Percentiles rank a stretch among this genome's conserved stretches.
Evolutionary conservation across 2,797 vertebrate genomes (phyloP).

Genomic region (Pristis pectinata): DNA sequence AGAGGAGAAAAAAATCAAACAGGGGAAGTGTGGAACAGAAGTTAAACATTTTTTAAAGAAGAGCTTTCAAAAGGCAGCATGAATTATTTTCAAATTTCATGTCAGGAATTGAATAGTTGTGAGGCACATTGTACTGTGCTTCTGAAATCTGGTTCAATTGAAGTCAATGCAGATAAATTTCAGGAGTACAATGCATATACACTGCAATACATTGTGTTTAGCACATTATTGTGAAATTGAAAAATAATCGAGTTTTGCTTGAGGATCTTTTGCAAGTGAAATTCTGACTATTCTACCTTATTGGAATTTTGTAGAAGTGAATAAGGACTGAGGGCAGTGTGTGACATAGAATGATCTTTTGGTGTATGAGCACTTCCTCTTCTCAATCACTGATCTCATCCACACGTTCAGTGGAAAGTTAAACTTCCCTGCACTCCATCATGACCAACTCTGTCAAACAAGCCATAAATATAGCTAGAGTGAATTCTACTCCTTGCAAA

Average conservation of each 20-base stretch:
- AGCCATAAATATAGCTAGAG: background rate
- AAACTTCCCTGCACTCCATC: slow-evolving; percentile 30
- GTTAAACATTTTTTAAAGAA: background rate
- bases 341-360: slow-evolving; percentile 7
- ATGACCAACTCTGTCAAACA: slow-evolving; percentile 3
- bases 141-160: too few relatives aligned
- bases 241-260: background rate
- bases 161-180: too few relatives aligned
- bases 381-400: background rate
- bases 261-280: background rate
- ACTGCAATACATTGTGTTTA: too few relatives aligned
- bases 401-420: slow-evolving; percentile 18
- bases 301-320: background rate
- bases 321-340: background rate
- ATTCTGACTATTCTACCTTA: background rate
- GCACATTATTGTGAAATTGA: background rate
- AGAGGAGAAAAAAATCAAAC: too few relatives aligned
- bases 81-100: background rate
- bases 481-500: slow-evolving; percentile 10
- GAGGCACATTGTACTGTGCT: too few relatives aligned
- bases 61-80: background rate
- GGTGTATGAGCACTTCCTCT: background rate
- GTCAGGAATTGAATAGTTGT: background rate
- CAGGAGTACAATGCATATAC: too few relatives aligned
- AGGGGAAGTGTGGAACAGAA: background rate